Evolutionary conservation across 2,797 vertebrate species (phyloP), one percentile per base, ranked within the genome.

Genomic region (Pteronotus mesoamericanus): DNA sequence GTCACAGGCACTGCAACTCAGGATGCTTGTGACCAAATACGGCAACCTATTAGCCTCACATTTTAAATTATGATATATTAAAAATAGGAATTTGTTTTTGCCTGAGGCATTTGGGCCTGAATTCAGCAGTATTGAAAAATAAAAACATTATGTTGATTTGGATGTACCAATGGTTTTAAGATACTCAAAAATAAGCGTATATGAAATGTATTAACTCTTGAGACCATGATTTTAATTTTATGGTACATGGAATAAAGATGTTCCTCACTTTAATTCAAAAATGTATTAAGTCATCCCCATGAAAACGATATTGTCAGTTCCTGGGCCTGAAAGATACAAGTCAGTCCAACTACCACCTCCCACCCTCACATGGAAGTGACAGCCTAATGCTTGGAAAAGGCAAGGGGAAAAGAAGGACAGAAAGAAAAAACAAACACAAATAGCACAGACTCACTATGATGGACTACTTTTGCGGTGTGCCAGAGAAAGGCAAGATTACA

Each of bases 131-230:
- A 53, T 2, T 83, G 16, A 55, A 80, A 95, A 77, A 96, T n/a
- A 83, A 95, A 93, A 92, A 68, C 59, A 94, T 69, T 79, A 44
- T 32, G 78, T 34, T 89, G 57, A 12, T 64, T 96, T 96, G 84
- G 37, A 61, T 89, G 22, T 82, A 69, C 37, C 37, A 82, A 48
- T 53, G 26, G 34, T 89, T 87, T 80, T 84, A 92, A 84, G 80
- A 90, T 22, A 72, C 18, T 97, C 9, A 89, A 93, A 94, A 95
- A 37, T 26, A 87, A 95, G 77, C 74, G 82, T 24, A 82, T 82
- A 86, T 94, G 82, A 85, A 88, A 29, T 19, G 24, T 15, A 96
- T 90, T 75, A 66, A 93, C 32, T 92, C 59, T 68, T 68, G 80
- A 93, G 64, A 91, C 66, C 42, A 15, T 80, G 42, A 75, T 46